These are phyloP conservation scores for Catostomus latipinnis DNA, from an alignment of 2,797 vertebrate species.

Conservation along the genomic window DNA sequence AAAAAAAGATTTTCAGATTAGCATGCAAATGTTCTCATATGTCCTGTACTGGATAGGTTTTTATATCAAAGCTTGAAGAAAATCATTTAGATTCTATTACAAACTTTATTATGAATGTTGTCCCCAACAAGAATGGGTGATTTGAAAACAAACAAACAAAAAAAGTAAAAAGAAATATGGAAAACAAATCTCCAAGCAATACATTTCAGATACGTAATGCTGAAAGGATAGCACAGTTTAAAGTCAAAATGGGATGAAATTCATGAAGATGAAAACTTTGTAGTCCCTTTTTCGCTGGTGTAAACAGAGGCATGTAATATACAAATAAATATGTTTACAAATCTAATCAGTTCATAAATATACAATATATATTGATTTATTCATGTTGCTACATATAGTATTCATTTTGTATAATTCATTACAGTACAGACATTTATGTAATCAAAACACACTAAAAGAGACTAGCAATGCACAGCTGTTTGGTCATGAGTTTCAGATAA, in stretches of 20 bases:
- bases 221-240: constrained; percentile 4
- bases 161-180: neutral
- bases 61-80: neutral
- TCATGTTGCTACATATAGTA: constrained; percentile 66
- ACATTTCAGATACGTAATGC: constrained; percentile 12
- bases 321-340: constrained; percentile 67
- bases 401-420: constrained; percentile 64
- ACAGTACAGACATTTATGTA: constrained; percentile 73
- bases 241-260: neutral
- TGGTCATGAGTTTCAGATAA: constrained; percentile 76
- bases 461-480: constrained; percentile 81
- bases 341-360: constrained; percentile 80
- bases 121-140: constrained; percentile 7
- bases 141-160: constrained; percentile 5
- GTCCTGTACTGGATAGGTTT: too few relatives aligned
- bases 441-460: constrained; percentile 79
- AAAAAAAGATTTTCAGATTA: too few relatives aligned
- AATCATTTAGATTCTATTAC: neutral
- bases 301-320: constrained; percentile 40
- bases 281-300: constrained; percentile 58
- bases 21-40: too few relatives aligned
- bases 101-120: constrained; percentile 47
- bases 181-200: constrained; percentile 6
- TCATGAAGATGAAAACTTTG: neutral
- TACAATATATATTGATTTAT: constrained; percentile 75